A percentile compares a stretch with the other conserved stretches of the same genome.
phyloP scores from a whole-genome alignment of 2,888 invertebrate genomes.

The Drosophila quasianomalipes region DNA sequence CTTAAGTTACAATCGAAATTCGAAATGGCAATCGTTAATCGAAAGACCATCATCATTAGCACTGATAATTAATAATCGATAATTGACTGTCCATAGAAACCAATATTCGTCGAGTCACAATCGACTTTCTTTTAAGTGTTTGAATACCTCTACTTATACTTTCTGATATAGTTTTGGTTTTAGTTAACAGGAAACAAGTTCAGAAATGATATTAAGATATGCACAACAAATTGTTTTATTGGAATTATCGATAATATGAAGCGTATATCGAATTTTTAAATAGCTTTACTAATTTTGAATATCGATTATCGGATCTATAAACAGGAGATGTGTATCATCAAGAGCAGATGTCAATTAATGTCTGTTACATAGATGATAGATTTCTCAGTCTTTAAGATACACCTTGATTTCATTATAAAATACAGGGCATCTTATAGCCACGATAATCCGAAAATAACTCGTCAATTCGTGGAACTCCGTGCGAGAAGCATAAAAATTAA shows the following conservation, averaged over 20 bases:
- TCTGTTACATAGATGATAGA: background rate
- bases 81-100: background rate
- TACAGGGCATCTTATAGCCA: slow-evolving; percentile 18
- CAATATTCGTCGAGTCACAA: too few species aligned
- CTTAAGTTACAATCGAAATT: background rate
- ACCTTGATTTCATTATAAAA: too few species aligned
- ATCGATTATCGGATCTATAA: background rate
- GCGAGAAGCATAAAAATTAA: slow-evolving; percentile 60
- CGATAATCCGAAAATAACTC: background rate
- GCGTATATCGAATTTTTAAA: background rate
- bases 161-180: background rate
- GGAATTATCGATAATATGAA: background rate
- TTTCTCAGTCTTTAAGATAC: too few species aligned
- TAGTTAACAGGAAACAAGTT: background rate
- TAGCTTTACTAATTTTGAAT: background rate
- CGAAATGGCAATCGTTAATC: background rate
- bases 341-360: background rate
- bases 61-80: background rate
- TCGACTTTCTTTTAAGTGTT: too few species aligned
- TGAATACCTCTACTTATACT: too few species aligned
- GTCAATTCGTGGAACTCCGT: slow-evolving; percentile 53
- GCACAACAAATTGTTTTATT: background rate
- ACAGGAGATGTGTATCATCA: background rate
- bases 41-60: background rate
- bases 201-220: background rate